phyloP scores from a whole-genome alignment of 2,797 vertebrate genomes.

The Sebastes itinus region DNA sequence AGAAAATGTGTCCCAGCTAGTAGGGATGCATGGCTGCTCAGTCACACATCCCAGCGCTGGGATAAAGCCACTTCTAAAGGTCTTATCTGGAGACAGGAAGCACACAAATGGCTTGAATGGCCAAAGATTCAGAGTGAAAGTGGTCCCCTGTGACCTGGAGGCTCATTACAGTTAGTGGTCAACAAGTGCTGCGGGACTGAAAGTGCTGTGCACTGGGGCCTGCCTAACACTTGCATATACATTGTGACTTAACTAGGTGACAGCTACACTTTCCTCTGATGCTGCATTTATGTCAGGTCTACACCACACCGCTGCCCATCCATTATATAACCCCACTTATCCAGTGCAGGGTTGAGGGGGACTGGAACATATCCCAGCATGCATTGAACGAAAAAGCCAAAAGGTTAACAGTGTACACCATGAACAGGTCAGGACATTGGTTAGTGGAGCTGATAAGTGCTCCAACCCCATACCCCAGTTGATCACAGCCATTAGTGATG shows the following conservation, averaged over 20 bases:
- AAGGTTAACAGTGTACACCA: neutral
- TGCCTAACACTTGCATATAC: neutral
- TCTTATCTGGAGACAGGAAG: slow-evolving; percentile 53
- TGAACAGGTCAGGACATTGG: neutral
- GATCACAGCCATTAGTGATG: neutral
- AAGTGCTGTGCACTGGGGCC: slow-evolving; percentile 1
- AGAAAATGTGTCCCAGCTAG: slow-evolving; percentile 7
- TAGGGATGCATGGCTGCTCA: slow-evolving; percentile 33
- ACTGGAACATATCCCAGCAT: neutral
- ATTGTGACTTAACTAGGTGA: neutral
- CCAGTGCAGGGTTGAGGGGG: neutral
- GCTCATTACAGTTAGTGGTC: slow-evolving; percentile 32
- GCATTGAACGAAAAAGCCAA: neutral
- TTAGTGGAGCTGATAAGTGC: neutral
- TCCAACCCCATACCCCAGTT: neutral
- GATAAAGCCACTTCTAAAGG: slow-evolving; percentile 47
- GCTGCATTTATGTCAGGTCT: neutral
- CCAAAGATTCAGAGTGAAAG: slow-evolving; percentile 48
- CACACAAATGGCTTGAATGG: slow-evolving; percentile 35
- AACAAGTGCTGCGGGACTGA: slow-evolving; percentile 15
- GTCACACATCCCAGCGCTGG: slow-evolving; percentile 27
- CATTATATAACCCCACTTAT: neutral
- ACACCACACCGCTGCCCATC: neutral
- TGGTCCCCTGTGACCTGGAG: slow-evolving; percentile 45
- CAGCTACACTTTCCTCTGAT: neutral